These are phyloP conservation scores for Eciton burchellii DNA, from an alignment of 1,140 invertebrate species.

Conservation along the genomic window DNA sequence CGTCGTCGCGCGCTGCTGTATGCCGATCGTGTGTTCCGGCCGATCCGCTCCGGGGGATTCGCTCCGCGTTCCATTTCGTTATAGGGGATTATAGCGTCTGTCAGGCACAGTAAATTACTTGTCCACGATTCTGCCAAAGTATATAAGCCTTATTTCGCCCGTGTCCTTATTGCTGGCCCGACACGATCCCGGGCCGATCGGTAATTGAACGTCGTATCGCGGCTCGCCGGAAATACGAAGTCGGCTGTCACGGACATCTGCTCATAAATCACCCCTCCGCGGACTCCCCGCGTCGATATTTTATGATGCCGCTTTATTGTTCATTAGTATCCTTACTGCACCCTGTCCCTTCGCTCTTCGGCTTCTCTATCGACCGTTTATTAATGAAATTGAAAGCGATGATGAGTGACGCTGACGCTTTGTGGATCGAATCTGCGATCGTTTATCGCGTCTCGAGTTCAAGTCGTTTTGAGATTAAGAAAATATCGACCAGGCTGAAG, in stretches of 20 bases:
- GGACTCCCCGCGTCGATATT: conserved; percentile 22
- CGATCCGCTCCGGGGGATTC: conserved; percentile 21
- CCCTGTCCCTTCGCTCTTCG: no score
- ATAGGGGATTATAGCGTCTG: conserved; percentile 58
- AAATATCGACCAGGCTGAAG: neutral
- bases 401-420: no score
- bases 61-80: conserved; percentile 50
- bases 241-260: conserved; percentile 3
- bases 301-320: conserved; percentile 17
- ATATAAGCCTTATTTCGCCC: conserved; percentile 60
- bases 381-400: neutral
- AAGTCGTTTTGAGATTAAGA: neutral
- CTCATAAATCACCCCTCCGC: conserved; percentile 34
- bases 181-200: conserved; percentile 30
- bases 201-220: conserved; percentile 53
- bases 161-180: neutral
- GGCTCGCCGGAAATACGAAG: conserved; percentile 26
- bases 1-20: neutral
- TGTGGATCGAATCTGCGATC: neutral
- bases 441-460: neutral
- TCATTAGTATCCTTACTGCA: conserved; percentile 8
- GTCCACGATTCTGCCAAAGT: conserved; percentile 32
- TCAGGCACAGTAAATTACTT: conserved; percentile 63
- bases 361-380: conserved; percentile 1
- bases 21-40: conserved; percentile 31